Conservation (phyloP, 2,797 vertebrate genomes). For the Peromyscus melanophrys region DNA sequence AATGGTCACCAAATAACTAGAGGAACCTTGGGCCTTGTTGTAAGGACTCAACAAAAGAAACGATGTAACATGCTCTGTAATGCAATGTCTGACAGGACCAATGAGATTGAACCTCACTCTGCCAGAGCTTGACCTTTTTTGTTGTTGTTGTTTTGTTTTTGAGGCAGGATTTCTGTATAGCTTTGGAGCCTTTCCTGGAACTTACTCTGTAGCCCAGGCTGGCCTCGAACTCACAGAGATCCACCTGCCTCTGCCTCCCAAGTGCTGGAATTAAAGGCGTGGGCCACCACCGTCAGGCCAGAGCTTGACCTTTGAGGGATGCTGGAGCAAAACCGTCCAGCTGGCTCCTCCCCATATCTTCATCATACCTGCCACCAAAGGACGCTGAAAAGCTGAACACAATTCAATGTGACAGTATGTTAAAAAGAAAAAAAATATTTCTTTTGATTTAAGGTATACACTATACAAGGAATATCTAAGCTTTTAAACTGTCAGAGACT, state of each 20-base stretch:
- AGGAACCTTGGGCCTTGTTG: neutral
- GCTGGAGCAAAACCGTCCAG: neutral
- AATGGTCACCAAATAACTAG: neutral
- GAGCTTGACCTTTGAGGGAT: neutral
- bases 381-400: neutral
- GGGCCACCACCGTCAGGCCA: neutral
- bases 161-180: too few species aligned
- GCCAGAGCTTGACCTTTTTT: neutral
- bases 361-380: neutral
- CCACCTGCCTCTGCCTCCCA: too few species aligned
- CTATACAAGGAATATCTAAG: neutral
- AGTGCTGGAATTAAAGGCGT: too few species aligned
- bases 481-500: conserved; percentile 31
- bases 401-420: neutral
- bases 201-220: too few species aligned
- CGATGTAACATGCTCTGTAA: neutral
- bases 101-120: neutral
- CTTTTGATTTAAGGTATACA: neutral
- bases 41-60: conserved; percentile 6
- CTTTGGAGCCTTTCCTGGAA: too few species aligned
- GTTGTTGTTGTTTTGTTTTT: too few species aligned
- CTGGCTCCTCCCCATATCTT: neutral
- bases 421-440: neutral
- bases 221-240: too few species aligned
- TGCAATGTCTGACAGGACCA: neutral